Conservation (phyloP, 2,113 vertebrate species). For the Ptyas mucosa region DNA sequence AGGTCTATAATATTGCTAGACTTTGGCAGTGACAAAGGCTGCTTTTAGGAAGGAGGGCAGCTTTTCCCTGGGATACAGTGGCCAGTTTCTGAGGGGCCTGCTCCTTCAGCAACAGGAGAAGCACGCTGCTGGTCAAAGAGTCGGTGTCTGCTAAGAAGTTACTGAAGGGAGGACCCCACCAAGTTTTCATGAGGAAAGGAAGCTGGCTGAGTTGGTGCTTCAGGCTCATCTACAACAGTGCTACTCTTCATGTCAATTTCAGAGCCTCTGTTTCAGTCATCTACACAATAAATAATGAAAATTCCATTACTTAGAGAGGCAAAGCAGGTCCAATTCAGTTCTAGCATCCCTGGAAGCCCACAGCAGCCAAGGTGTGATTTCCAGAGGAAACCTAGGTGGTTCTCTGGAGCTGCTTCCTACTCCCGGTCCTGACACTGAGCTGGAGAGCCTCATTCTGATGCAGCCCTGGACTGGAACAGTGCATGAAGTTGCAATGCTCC, state of each 20-base stretch:
- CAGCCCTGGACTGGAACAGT: not conserved
- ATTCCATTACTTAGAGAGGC: not conserved
- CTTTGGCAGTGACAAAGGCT: not conserved
- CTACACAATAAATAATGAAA: not conserved
- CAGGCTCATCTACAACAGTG: not conserved
- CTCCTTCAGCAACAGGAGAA: too few relatives aligned
- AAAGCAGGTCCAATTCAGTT: not conserved
- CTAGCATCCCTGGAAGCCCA: not conserved
- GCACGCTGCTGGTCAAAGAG: too few relatives aligned
- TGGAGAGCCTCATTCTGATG: not conserved
- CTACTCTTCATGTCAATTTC: not conserved
- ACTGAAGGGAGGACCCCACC: not conserved
- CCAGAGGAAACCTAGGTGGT: not conserved
- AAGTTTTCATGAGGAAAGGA: not conserved
- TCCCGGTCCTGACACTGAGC: not conserved
- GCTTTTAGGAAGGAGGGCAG: not conserved
- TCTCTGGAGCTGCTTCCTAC: not conserved
- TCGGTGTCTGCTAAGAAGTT: not conserved
- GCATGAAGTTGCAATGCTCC: not conserved
- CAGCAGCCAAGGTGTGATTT: not conserved
- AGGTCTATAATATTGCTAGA: not conserved
- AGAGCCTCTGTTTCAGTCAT: not conserved
- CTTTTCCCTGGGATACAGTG: not conserved
- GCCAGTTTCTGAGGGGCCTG: too few relatives aligned
- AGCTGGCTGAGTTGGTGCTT: not conserved